phyloP scores from a whole-genome alignment of 2,888 invertebrate species.

The Mythimna impura region DNA sequence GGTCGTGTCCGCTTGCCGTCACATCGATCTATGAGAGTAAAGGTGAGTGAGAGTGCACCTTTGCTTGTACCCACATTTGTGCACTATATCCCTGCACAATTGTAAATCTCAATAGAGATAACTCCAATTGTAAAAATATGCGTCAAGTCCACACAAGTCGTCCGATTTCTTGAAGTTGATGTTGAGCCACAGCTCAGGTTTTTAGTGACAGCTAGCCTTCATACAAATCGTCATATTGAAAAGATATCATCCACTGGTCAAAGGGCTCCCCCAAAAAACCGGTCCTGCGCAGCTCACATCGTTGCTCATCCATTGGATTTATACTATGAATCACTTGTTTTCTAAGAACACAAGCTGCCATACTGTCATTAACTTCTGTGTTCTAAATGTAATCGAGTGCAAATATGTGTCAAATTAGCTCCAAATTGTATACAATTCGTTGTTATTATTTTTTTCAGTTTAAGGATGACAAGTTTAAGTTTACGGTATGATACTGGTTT shows the following conservation, averaged over 20 bases:
- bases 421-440: neutral
- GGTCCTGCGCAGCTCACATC: neutral
- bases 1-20: neutral
- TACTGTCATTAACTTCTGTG: neutral
- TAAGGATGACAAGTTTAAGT: neutral
- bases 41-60: neutral
- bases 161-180: too few relatives aligned
- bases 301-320: neutral
- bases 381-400: neutral
- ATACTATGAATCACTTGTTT: slow-evolving; percentile 8
- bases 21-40: neutral
- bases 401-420: neutral
- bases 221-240: slow-evolving; percentile 4
- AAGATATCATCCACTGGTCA: neutral
- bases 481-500: neutral
- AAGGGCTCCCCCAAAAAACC: too few relatives aligned
- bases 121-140: neutral
- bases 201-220: neutral
- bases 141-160: neutral
- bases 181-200: neutral
- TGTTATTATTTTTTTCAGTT: neutral
- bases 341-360: slow-evolving; percentile 8
- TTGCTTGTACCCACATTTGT: too few relatives aligned
- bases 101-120: neutral
- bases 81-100: neutral